These are phyloP conservation scores for Anolis sagrei DNA, from an alignment of 2,113 vertebrate genomes.

Conservation along the genomic window DNA sequence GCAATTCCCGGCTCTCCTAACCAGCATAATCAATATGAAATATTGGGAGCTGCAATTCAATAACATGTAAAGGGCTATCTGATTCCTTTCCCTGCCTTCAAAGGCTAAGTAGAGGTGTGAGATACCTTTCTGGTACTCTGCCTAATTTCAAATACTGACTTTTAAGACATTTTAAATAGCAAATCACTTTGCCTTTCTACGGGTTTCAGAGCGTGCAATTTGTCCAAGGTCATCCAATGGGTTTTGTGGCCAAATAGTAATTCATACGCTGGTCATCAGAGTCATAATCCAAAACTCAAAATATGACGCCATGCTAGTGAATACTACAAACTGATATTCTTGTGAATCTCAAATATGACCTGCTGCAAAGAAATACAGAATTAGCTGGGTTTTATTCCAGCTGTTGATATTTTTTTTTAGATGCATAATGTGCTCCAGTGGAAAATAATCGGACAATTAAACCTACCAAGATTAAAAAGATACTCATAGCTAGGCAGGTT, in stretches of 20 bases:
- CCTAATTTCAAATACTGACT: background rate
- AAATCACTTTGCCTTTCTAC: no score
- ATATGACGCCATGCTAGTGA: background rate
- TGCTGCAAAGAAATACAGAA: background rate
- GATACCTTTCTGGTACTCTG: background rate
- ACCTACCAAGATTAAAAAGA: conserved; percentile 94
- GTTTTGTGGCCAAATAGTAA: no score
- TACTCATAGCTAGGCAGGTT: conserved; percentile 99
- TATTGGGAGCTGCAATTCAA: no score
- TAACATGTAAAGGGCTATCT: no score
- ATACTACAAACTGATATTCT: background rate
- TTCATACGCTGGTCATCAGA: no score
- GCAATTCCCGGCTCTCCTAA: no score
- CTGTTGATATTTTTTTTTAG: background rate
- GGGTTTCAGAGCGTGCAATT: no score
- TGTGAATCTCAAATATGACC: background rate
- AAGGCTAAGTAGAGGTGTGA: background rate
- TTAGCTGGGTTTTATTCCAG: background rate
- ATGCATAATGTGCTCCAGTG: background rate
- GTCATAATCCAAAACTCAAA: no score
- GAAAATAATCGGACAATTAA: background rate
- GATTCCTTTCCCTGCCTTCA: no score
- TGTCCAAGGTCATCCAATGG: no score
- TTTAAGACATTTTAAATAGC: background rate
- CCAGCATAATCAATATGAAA: no score